Percentiles rank a stretch among this genome's conserved stretches.
Conservation (phyloP, 2,797 vertebrate genomes). For the Euthynnus affinis region DNA sequence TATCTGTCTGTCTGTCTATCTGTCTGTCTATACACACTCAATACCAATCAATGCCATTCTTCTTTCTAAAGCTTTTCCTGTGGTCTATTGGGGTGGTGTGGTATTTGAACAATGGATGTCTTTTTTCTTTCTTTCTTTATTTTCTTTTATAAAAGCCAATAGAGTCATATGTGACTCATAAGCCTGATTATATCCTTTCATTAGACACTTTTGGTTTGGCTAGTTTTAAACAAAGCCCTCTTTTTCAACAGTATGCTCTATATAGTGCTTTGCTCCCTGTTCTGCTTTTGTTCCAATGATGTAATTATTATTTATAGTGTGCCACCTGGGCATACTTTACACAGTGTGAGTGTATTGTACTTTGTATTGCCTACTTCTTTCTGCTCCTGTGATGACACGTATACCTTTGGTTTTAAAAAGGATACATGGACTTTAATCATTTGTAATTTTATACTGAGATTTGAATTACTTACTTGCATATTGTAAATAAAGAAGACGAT, state of each 20-base stretch:
- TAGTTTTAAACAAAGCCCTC: slow-evolving; percentile 44
- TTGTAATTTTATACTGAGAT: not conserved
- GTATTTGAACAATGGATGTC: slow-evolving; percentile 37
- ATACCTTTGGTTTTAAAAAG: not conserved
- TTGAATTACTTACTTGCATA: not conserved
- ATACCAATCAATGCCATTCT: not conserved
- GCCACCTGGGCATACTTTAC: slow-evolving; percentile 44
- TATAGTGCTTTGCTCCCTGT: slow-evolving; percentile 14
- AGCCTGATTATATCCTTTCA: slow-evolving; percentile 41
- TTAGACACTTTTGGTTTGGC: slow-evolving; percentile 54
- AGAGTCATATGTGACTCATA: slow-evolving; percentile 53
- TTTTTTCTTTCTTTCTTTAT: slow-evolving; percentile 26
- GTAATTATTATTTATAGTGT: slow-evolving; percentile 40
- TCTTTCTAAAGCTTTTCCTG: slow-evolving; percentile 20
- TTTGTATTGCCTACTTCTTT: not conserved
- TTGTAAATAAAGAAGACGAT: not conserved
- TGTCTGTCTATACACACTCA: not conserved
- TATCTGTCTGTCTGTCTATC: not conserved
- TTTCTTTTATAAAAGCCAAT: slow-evolving; percentile 24
- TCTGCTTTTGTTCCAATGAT: slow-evolving; percentile 35
- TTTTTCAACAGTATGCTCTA: slow-evolving; percentile 6
- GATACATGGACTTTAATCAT: not conserved
- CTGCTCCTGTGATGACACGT: slow-evolving; percentile 1
- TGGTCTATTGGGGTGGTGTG: slow-evolving; percentile 24
- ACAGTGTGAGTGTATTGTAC: slow-evolving; percentile 8